Conservation (phyloP, 1,140 invertebrate species). For the Andrena cerasifolii region DNA sequence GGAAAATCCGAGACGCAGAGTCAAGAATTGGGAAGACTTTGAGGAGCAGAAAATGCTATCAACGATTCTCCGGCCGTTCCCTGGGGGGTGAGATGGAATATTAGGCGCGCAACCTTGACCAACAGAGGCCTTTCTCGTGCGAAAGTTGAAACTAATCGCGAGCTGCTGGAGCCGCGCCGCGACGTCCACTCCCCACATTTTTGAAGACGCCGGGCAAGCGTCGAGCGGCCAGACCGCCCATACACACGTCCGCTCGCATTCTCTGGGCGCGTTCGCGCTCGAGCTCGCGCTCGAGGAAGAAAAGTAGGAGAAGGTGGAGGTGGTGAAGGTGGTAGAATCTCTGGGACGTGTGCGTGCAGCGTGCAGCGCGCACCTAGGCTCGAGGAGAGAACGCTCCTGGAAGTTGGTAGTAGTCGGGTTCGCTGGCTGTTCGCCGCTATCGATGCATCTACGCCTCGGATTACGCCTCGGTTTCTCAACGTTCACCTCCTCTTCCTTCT, state of each 20-base stretch:
- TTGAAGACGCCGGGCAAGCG: constrained; percentile 72
- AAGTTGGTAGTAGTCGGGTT: constrained; percentile 52
- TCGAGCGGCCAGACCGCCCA: constrained; percentile 71
- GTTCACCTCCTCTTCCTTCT: constrained; percentile 64
- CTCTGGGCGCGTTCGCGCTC: constrained; percentile 51
- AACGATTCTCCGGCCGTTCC: no score
- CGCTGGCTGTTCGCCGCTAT: constrained; percentile 58
- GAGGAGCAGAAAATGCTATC: no score
- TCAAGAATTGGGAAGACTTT: no score
- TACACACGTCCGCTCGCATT: constrained; percentile 74
- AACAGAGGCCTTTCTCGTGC: background rate
- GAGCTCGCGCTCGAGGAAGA: constrained; percentile 55
- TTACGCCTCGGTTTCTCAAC: constrained; percentile 71
- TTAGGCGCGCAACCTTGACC: constrained; percentile 26
- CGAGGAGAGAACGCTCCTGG: constrained; percentile 47
- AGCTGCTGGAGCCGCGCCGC: constrained; percentile 46
- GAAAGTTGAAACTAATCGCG: constrained; percentile 24
- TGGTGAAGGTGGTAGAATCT: constrained; percentile 54
- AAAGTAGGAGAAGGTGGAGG: constrained; percentile 54
- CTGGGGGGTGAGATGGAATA: background rate
- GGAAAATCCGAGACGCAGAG: background rate
- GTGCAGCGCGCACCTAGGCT: no score
- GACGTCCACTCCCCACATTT: constrained; percentile 77
- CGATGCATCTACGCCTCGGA: constrained; percentile 74
- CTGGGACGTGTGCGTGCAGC: constrained; percentile 41